phyloP scores from a whole-genome alignment of 2,888 invertebrate genomes.

The Acrobasis repandana region DNA sequence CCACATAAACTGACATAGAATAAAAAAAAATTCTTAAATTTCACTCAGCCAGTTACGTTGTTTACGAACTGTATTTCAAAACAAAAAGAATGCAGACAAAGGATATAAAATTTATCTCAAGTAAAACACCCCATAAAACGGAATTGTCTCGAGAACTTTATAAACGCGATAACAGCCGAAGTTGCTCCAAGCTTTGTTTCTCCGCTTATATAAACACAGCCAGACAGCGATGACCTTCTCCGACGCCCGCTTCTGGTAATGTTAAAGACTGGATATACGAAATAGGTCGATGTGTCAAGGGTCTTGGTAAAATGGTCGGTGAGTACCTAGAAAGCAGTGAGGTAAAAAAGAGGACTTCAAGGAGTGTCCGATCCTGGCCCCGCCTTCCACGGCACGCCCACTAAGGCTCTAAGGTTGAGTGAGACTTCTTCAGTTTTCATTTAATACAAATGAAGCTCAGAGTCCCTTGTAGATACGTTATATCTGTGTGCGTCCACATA shows the following conservation, averaged over 20 bases:
- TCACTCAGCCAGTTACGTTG: conserved; percentile 20
- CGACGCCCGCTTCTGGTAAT: conserved; percentile 29
- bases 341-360: conserved; percentile 79
- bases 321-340: conserved; percentile 71
- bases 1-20: too few species aligned
- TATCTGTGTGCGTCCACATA: conserved; percentile 33
- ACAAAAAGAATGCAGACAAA: conserved; percentile 67
- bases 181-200: conserved; percentile 78
- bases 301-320: conserved; percentile 59
- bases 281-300: conserved; percentile 47
- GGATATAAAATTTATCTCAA: conserved; percentile 78
- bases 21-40: not conserved
- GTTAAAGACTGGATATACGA: conserved; percentile 31
- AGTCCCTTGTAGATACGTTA: conserved; percentile 29
- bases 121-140: conserved; percentile 82
- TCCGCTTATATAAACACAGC: conserved; percentile 72
- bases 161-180: conserved; percentile 81
- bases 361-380: conserved; percentile 75
- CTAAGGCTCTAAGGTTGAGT: conserved; percentile 62
- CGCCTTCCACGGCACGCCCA: conserved; percentile 74
- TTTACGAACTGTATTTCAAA: conserved; percentile 45
- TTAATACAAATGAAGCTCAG: conserved; percentile 56
- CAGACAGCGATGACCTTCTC: conserved; percentile 47
- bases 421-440: conserved; percentile 69
- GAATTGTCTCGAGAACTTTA: conserved; percentile 80